These are phyloP conservation scores for Petrocephalus schoutedeni DNA, from an alignment of 2,797 vertebrate genomes.

Conservation along the genomic window DNA sequence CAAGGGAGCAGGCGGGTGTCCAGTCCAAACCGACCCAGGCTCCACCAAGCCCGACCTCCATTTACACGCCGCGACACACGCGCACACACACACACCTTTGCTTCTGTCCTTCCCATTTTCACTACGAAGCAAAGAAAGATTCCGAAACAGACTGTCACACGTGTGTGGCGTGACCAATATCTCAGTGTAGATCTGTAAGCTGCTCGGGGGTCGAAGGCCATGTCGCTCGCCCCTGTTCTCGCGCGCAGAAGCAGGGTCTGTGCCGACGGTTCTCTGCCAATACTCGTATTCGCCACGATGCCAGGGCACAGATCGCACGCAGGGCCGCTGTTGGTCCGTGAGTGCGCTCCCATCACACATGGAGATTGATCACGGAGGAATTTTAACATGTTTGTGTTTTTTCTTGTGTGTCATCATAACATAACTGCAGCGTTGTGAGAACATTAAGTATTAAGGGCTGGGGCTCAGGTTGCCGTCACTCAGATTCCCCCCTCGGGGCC, in stretches of 20 bases:
- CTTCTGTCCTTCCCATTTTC: not conserved
- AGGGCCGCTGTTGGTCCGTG: not conserved
- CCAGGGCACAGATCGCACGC: not conserved
- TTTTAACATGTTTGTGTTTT: constrained; percentile 9
- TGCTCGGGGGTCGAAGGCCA: not conserved
- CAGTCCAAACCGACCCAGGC: not conserved
- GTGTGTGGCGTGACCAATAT: not conserved
- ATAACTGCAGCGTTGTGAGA: constrained; percentile 15
- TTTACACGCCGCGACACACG: not conserved
- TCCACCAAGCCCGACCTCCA: not conserved
- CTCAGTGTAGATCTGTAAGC: not conserved
- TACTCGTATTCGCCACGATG: not conserved
- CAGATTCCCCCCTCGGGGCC: not conserved
- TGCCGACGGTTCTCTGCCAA: not conserved
- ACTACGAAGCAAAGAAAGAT: not conserved
- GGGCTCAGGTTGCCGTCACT: constrained; percentile 7
- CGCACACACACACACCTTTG: not conserved
- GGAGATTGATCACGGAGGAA: not conserved
- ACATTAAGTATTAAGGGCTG: constrained; percentile 9
- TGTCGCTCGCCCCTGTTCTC: not conserved
- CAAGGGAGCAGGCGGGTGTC: not conserved
- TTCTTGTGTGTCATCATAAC: not conserved
- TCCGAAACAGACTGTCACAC: not conserved
- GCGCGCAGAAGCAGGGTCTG: not conserved
- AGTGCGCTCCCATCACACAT: not conserved